Base-by-base conservation (phyloP, 64 coral and sea anemone species). In the Orbicella faveolata region DNA sequence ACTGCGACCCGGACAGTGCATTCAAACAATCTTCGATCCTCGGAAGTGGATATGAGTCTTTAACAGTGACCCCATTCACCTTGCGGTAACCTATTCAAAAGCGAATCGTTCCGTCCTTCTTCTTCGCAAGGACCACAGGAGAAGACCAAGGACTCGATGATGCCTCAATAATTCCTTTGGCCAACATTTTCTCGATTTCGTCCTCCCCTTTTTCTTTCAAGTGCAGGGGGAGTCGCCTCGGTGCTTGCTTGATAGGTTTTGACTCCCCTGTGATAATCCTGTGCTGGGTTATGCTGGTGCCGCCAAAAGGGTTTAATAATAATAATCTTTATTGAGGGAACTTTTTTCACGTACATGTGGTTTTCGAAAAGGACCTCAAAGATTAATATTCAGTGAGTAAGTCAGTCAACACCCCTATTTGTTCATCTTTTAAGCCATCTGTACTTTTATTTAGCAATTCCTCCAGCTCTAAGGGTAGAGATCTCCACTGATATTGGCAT, bases 181-280 rank as follows among this genome's bases (percentile, higher is more conserved):
- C 51, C 13, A 87, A 54, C 83, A 87, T 87, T 51, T 69, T 10
- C 23, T 73, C 14, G 6, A 87, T 41, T 14, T 26, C 83, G 73
- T 68, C 2, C 11, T 51, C 36, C 61, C 34, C 83, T 52, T 87
- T 30, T 30, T 30, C 30, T 30, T 30, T 30, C 30, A 30, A 30
- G 30, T 30, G 30, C 30, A 30, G 30, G 30, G 30, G 30, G 30
- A 30, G 30, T 30, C 30, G 30, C 30, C 30, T 30, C 30, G 30
- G 30, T 30, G 30, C 30, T 30, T 30, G 30, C 30, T 30, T 30
- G 30, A 30, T 30, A 30, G 30, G 30, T 30, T 30, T 30, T 30
- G 30, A 30, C 30, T 30, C 30, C 30, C 30, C 30, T 30, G 30
- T 30, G 30, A 30, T 30, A 30, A 30, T 30, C 30, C 30, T 30